These are phyloP conservation scores for Willisornis vidua DNA, from an alignment of 2,113 vertebrate genomes.

Conservation along the genomic window DNA sequence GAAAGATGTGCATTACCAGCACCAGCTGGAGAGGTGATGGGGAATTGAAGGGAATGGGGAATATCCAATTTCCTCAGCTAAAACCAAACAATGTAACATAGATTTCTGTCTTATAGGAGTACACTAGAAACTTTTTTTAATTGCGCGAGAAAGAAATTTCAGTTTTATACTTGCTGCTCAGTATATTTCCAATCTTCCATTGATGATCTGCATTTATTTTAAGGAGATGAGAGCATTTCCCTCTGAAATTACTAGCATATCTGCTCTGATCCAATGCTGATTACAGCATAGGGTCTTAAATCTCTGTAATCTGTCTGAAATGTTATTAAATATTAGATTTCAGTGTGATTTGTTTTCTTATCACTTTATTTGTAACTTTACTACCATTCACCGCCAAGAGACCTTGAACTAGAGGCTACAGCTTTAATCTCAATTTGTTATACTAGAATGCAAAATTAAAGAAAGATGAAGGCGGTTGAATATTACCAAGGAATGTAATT, in stretches of 20 bases:
- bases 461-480: constrained; percentile 63
- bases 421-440: constrained; percentile 63
- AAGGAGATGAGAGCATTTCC: neutral
- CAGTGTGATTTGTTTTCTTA: constrained; percentile 51
- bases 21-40: neutral
- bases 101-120: neutral
- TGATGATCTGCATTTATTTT: constrained; percentile 29
- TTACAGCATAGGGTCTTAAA: constrained; percentile 19
- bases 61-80: neutral
- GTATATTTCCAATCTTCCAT: neutral
- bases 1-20: neutral
- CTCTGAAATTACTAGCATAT: neutral
- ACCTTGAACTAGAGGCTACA: constrained; percentile 22
- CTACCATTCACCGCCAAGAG: constrained; percentile 52
- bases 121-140: neutral
- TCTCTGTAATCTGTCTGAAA: constrained; percentile 31
- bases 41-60: neutral
- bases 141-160: neutral
- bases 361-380: neutral
- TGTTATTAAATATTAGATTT: constrained; percentile 46
- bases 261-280: neutral
- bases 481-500: constrained; percentile 62
- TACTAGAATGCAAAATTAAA: constrained; percentile 74
- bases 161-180: neutral
- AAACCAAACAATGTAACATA: neutral